Base-by-base conservation (phyloP, 1,140 invertebrate genomes). In the Orussus abietinus region DNA sequence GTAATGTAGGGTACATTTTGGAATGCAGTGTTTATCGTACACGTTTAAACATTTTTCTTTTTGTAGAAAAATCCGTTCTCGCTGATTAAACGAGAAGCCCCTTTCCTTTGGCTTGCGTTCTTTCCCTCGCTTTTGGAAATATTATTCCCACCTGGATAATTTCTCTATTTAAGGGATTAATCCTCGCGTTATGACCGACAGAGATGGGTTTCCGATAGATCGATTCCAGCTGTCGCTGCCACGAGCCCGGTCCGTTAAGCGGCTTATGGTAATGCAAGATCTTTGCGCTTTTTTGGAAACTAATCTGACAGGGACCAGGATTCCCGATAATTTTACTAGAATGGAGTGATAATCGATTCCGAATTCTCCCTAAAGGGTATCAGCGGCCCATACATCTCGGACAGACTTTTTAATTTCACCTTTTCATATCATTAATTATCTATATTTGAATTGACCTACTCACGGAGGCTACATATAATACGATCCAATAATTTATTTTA, bases 221-320 rank as follows among this genome's bases (percentile, higher is more conserved):
- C 47, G 45, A 37, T 31, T 17, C 44, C 62, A 65, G 62, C 60
- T 65, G 62, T 34, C 40, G 12, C 31, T 31, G 45, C 35, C 45
- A 51, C 38, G 49, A 50, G 43, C 13, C 47, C 17, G 28, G 25
- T 17, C 29, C 9, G 36, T 21, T 64, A 65, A 65, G 57, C 62
- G 42, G 62, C 57, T 65, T 65, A 65, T 43, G 54, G 45, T 52
- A 48, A 52, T 52, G 49, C 32, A 42, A 47, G 39, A 65, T 55
- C 64, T 64, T 65, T 60, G 62, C 55, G 52, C 60, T 59, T 63
- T 65, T 65, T 58, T 57, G 53, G 53, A 57, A 59, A 50, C 10
- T 62, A 62, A 62, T 60, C 59, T 44, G 57, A 53, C 49, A 54
- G 56, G 34, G 35, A 36, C 38, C 31, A 38, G 40, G 36, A 54